These are phyloP conservation scores for Picus viridis DNA, from an alignment of 2,797 vertebrate genomes.

Conservation along the genomic window DNA sequence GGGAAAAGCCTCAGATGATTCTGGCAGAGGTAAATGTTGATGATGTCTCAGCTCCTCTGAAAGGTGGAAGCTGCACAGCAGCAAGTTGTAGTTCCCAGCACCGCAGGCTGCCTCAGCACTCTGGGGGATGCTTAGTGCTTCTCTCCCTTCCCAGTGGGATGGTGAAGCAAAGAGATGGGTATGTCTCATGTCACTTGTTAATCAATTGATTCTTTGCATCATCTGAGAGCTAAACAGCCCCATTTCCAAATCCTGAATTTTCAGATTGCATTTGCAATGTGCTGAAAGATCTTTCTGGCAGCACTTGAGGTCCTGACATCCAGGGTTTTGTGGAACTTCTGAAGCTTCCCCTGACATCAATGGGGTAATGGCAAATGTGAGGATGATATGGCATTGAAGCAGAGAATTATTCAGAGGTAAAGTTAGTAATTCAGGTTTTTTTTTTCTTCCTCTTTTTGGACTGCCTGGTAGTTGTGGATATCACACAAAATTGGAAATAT, in stretches of 20 bases:
- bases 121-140: neutral
- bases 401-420: neutral
- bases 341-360: neutral
- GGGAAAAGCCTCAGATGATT: neutral
- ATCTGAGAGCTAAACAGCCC: neutral
- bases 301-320: slow-evolving; percentile 3
- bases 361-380: neutral
- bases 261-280: slow-evolving; percentile 20
- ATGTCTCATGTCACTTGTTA: slow-evolving; percentile 33
- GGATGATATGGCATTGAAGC: neutral
- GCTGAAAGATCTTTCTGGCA: slow-evolving; percentile 32
- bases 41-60: neutral
- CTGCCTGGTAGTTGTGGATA: neutral
- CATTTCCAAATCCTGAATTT: slow-evolving; percentile 34
- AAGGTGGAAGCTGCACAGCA: neutral
- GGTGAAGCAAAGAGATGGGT: neutral
- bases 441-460: neutral
- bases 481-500: neutral
- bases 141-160: neutral
- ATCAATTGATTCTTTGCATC: slow-evolving; percentile 34
- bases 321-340: neutral
- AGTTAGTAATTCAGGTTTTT: neutral
- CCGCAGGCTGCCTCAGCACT: neutral
- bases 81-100: neutral
- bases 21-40: neutral